phyloP scores from a whole-genome alignment of 2,797 vertebrate species.

The Uromys caudimaculatus region DNA sequence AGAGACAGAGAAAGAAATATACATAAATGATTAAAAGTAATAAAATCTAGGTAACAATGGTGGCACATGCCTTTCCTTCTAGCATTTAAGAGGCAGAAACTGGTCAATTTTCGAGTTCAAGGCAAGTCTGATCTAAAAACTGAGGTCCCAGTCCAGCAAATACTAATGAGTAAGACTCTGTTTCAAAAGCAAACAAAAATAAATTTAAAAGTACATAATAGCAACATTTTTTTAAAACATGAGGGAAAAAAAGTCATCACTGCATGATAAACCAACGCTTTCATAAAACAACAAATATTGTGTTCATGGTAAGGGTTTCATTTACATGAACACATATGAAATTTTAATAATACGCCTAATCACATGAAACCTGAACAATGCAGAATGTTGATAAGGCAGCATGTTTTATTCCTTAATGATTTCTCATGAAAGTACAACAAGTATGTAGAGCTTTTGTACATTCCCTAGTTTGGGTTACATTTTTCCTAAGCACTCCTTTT shows the following conservation, averaged over 20 bases:
- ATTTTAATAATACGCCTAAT: neutral
- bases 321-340: too few relatives aligned
- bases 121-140: rapidly evolving
- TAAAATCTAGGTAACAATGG: neutral
- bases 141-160: neutral
- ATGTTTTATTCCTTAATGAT: neutral
- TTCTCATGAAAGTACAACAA: neutral
- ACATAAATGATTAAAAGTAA: too few relatives aligned
- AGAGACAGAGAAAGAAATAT: too few relatives aligned
- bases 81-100: neutral
- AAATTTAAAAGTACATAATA: too few relatives aligned
- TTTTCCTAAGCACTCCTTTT: neutral
- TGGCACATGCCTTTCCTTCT: neutral
- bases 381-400: neutral
- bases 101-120: neutral
- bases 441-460: too few relatives aligned
- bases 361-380: too few relatives aligned
- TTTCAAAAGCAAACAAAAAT: neutral
- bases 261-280: neutral
- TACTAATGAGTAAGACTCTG: neutral
- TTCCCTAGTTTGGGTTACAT: too few relatives aligned
- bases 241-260: neutral
- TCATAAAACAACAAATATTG: neutral
- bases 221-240: neutral
- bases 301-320: neutral